Evolutionary conservation across 1,140 invertebrate genomes (phyloP).

Genomic region (Idris sp.): DNA sequence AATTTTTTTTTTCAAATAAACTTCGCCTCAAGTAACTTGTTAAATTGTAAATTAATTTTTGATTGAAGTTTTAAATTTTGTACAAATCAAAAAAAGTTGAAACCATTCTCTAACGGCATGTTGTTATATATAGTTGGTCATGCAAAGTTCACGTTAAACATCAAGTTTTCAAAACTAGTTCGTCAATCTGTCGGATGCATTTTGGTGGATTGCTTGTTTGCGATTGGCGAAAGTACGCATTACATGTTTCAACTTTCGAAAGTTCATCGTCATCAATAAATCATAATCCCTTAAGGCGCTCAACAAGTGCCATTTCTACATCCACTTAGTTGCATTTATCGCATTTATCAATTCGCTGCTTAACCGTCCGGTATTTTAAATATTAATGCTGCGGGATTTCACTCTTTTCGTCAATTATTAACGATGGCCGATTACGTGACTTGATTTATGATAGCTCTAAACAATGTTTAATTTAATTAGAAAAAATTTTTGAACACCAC

Average conservation of each 20-base stretch:
- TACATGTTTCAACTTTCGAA: slow-evolving; percentile 49
- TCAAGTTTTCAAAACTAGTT: no score
- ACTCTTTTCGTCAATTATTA: slow-evolving; percentile 15
- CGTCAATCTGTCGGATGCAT: not conserved
- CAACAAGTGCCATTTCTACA: slow-evolving; percentile 64
- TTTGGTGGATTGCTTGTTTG: slow-evolving; percentile 3
- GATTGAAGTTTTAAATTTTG: no score
- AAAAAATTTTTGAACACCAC: slow-evolving; percentile 14
- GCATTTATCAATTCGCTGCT: slow-evolving; percentile 41
- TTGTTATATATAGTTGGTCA: no score
- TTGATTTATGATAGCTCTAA: slow-evolving; percentile 18
- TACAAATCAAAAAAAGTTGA: no score
- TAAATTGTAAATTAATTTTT: no score
- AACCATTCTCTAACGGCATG: no score
- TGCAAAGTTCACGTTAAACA: no score
- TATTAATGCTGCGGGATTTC: slow-evolving; percentile 28
- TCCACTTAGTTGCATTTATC: slow-evolving; percentile 42
- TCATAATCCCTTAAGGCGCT: slow-evolving; percentile 58
- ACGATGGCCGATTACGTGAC: slow-evolving; percentile 14
- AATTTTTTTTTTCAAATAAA: no score
- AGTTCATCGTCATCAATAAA: slow-evolving; percentile 55
- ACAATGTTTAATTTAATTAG: slow-evolving; percentile 40
- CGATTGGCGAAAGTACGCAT: slow-evolving; percentile 24
- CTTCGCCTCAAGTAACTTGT: no score
- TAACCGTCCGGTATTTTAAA: slow-evolving; percentile 27